Base-by-base conservation (phyloP, 1,140 invertebrate species). In the Stegodyphus dumicola region DNA sequence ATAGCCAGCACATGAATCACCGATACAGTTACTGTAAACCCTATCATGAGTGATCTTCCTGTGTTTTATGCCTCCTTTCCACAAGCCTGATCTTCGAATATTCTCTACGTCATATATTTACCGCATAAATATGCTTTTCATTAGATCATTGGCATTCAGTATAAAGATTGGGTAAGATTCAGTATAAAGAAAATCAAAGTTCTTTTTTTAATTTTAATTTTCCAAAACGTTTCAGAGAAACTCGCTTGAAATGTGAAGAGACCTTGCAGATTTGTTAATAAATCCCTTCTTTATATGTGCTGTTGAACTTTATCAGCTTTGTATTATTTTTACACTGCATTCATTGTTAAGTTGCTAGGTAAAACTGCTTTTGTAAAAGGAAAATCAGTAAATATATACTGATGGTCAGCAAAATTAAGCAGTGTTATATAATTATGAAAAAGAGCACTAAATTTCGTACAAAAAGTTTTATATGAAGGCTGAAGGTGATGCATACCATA, bases 1-100 rank as follows among this genome's bases (percentile, higher is more conserved):
- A 99, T 93, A 98, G 96, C 90, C 99, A 99, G 91, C 99, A 99
- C 93, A 99, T 99, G 98, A 99, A 99, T 93, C 98, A 99, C 92
- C 94, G 98, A 87, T 99, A 95, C 92, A 97, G 96, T 33, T 98
- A 98, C 90, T 99, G 97, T 93, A 98, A 98, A 91, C 97, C 97
- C 54, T 97, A 91, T 87, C 89, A 90, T 79, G 89, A 90, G 84
- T 87, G 74, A 70, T 15, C 15, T 60, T 60, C 56, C 56, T 60
- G 56, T 60, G 9, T 60, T 60, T 60, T 60, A 15, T 1, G 9
- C 15, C 15, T 60, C 56, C 56, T 60, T 15, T 60, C 56, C 56
- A 60, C 56, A 15, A 60, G 9, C 56, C 56, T 60, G 56, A 9
- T 60, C 56, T 60, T 60, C 15, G 56, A 60, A 10, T 60, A 15